Evolutionary conservation across 2,888 invertebrate genomes (phyloP).

Genomic region (Pteria penguin): DNA sequence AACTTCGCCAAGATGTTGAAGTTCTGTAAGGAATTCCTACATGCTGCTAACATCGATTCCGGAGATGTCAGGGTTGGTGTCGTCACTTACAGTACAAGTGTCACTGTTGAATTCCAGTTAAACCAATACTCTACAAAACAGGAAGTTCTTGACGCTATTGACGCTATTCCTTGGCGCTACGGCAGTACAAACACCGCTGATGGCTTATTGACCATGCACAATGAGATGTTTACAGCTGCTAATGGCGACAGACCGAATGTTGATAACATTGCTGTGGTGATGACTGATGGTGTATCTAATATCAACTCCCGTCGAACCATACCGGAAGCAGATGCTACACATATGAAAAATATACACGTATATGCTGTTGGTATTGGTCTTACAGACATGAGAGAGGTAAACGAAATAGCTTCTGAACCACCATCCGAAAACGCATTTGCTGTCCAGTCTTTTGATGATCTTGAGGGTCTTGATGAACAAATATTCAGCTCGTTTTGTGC

Average conservation of each 20-base stretch:
- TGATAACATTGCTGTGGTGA: slow-evolving; percentile 59
- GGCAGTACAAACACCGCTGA: slow-evolving; percentile 75
- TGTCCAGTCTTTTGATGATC: neutral
- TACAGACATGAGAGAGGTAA: slow-evolving; percentile 57
- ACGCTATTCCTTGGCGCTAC: slow-evolving; percentile 66
- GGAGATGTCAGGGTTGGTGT: slow-evolving; percentile 68
- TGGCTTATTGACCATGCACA: slow-evolving; percentile 62
- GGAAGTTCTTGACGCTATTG: slow-evolving; percentile 66
- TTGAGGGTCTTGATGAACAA: slow-evolving; percentile 14
- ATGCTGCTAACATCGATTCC: slow-evolving; percentile 62
- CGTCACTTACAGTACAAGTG: slow-evolving; percentile 71
- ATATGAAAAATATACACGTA: slow-evolving; percentile 48
- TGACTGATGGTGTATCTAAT: slow-evolving; percentile 73
- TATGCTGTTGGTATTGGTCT: slow-evolving; percentile 62
- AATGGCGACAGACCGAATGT: slow-evolving; percentile 69
- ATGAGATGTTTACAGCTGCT: slow-evolving; percentile 63
- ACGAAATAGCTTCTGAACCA: slow-evolving; percentile 60
- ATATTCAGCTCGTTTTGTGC: slow-evolving; percentile 42
- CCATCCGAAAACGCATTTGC: slow-evolving; percentile 2
- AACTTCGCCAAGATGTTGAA: slow-evolving; percentile 72
- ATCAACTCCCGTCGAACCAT: slow-evolving; percentile 63
- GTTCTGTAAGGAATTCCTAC: slow-evolving; percentile 70
- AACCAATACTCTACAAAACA: slow-evolving; percentile 60
- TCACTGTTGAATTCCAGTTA: slow-evolving; percentile 70
- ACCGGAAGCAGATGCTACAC: slow-evolving; percentile 60